phyloP scores from a whole-genome alignment of 2,797 vertebrate species.

The Streptopelia turtur region DNA sequence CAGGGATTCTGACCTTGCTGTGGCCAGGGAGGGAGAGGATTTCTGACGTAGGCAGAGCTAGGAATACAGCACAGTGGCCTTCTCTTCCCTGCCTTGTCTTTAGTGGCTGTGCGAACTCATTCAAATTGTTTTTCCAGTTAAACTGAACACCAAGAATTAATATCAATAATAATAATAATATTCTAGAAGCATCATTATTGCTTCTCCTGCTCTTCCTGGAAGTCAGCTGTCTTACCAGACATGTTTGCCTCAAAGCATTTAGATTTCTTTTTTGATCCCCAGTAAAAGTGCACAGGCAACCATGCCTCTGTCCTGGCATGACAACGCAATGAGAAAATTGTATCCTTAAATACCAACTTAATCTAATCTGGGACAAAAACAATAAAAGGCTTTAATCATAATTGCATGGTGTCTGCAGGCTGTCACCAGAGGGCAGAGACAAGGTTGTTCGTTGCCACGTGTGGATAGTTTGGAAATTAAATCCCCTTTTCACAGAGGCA shows the following conservation, averaged over 20 bases:
- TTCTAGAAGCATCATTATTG: background rate
- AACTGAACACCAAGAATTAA: background rate
- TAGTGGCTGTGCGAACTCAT: background rate
- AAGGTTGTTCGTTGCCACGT: constrained; percentile 58
- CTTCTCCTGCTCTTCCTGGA: background rate
- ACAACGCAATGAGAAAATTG: constrained; percentile 49
- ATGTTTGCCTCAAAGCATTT: constrained; percentile 14
- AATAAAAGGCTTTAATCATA: constrained; percentile 66
- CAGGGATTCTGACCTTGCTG: background rate
- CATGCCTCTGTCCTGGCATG: background rate
- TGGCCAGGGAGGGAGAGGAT: background rate
- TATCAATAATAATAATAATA: background rate
- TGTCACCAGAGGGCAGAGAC: constrained; percentile 65
- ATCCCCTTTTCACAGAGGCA: constrained; percentile 58
- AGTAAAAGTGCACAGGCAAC: background rate
- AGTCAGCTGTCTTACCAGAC: background rate
- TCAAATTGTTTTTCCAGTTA: background rate
- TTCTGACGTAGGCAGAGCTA: background rate
- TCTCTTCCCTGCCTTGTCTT: background rate
- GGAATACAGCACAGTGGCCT: background rate
- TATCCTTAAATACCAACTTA: constrained; percentile 64
- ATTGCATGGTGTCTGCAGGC: constrained; percentile 46
- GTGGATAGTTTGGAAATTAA: constrained; percentile 64
- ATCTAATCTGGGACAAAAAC: constrained; percentile 67
- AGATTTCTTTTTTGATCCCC: background rate